Evolutionary conservation across 1,140 invertebrate species (phyloP).

Genomic region (Acyrthosiphon pisum): DNA sequence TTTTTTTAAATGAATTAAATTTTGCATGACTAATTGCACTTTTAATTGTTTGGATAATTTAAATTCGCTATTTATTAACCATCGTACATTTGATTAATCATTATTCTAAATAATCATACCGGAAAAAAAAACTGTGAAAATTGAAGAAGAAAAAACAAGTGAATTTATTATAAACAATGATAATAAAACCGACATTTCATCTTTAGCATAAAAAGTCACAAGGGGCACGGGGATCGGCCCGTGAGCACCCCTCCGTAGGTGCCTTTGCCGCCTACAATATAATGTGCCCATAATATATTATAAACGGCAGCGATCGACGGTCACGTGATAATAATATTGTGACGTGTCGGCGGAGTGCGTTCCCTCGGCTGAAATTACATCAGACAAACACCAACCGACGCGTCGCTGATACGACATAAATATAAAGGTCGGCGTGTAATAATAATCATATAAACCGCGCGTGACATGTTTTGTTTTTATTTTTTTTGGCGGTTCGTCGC

Average conservation of each 20-base stretch:
- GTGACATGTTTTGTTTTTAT: not conserved
- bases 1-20: not conserved
- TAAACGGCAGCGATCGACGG: not conserved
- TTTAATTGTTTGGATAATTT: not conserved
- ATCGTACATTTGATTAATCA: not conserved
- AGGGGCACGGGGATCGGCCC: too few relatives aligned
- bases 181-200: not conserved
- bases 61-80: slow-evolving; percentile 2
- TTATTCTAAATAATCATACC: not conserved
- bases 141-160: not conserved
- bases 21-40: not conserved
- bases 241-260: too few relatives aligned
- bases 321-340: not conserved
- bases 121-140: not conserved
- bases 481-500: not conserved
- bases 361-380: not conserved
- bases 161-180: slow-evolving; percentile 7
- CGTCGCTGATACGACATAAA: not conserved
- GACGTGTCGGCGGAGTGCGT: too few relatives aligned
- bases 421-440: not conserved
- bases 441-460: not conserved
- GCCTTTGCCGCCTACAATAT: not conserved
- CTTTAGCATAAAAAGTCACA: not conserved
- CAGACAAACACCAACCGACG: not conserved
- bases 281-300: not conserved